Conservation (phyloP, 2,113 vertebrate species). For the Prochilodus magdalenae region DNA sequence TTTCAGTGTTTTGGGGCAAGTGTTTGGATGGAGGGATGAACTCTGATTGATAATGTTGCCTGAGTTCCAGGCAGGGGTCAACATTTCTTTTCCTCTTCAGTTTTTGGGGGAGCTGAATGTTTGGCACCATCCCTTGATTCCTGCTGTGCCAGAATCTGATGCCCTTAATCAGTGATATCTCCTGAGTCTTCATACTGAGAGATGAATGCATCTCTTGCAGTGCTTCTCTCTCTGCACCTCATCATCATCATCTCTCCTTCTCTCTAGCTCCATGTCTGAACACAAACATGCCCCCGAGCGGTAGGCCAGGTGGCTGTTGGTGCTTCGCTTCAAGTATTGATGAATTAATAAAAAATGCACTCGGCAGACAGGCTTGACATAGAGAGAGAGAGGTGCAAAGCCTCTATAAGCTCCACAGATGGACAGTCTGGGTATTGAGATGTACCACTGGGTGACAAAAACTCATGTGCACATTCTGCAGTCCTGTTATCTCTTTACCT, state of each 20-base stretch:
- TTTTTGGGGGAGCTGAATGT: background rate
- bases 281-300: conserved; percentile 10
- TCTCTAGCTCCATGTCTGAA: conserved; percentile 3
- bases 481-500: background rate
- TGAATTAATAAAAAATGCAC: conserved; percentile 37
- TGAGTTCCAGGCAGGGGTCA: too few relatives aligned
- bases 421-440: background rate
- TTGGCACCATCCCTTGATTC: background rate
- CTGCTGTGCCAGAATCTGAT: conserved; percentile 8
- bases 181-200: conserved; percentile 1
- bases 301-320: conserved; percentile 15
- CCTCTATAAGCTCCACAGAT: background rate
- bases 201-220: background rate
- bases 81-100: background rate
- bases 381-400: background rate
- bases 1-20: too few relatives aligned
- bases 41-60: too few relatives aligned
- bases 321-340: conserved; percentile 12
- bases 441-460: background rate
- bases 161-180: background rate
- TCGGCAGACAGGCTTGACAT: conserved; percentile 10
- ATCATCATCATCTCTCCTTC: background rate
- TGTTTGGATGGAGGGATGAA: too few relatives aligned
- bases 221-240: background rate
- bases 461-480: background rate